phyloP scores from a whole-genome alignment of 2,888 invertebrate species.

The Eustalomyia histrio region DNA sequence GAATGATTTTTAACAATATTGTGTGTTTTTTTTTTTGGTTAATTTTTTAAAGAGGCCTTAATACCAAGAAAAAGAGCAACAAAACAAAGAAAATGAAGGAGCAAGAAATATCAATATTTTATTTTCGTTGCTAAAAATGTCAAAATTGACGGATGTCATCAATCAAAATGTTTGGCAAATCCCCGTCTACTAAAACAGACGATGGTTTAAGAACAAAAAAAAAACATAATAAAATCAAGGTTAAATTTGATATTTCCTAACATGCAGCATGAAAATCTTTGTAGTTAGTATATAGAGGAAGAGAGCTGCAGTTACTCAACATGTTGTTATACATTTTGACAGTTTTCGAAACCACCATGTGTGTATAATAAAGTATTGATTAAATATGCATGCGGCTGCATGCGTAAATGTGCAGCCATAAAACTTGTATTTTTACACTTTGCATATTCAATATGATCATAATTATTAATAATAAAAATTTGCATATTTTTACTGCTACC shows the following conservation, averaged over 20 bases:
- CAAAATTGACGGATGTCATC: constrained; percentile 69
- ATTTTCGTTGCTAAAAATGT: constrained; percentile 56
- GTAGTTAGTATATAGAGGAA: neutral
- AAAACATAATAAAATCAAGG: neutral
- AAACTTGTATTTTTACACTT: constrained; percentile 57
- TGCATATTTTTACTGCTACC: constrained; percentile 37
- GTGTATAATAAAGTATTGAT: neutral
- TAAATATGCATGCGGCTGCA: neutral
- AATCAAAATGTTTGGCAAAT: constrained; percentile 63
- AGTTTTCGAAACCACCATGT: constrained; percentile 5
- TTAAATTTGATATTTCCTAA: neutral
- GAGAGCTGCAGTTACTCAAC: neutral
- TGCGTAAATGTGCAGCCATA: constrained; percentile 45
- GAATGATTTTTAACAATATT: constrained; percentile 27
- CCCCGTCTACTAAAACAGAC: constrained; percentile 10
- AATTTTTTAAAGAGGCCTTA: neutral
- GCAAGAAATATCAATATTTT: neutral
- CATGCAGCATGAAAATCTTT: neutral
- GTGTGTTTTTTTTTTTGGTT: neutral
- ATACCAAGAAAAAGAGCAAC: neutral
- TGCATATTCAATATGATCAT: neutral
- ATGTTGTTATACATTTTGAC: constrained; percentile 4
- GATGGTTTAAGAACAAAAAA: neutral
- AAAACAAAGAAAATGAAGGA: neutral
- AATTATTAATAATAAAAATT: constrained; percentile 12